Percentiles rank a stretch among this genome's conserved stretches.
Evolutionary conservation across 2,113 vertebrate genomes (phyloP).

Genomic region (Rhegmatorhina hoffmannsi): DNA sequence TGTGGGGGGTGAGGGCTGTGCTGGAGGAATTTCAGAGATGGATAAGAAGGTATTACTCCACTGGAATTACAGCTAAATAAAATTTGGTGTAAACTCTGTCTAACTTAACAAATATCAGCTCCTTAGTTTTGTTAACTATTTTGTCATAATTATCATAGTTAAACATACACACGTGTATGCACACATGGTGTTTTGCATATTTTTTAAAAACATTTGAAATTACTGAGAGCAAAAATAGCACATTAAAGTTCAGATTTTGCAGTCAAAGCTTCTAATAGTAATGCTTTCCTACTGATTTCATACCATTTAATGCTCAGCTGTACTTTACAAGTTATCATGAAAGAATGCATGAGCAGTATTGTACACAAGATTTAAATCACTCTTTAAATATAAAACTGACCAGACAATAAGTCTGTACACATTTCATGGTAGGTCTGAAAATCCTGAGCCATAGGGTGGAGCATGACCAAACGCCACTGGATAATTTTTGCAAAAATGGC

Average conservation of each 20-base stretch:
- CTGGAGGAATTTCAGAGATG: constrained; percentile 47
- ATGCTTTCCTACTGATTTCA: neutral
- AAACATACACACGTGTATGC: neutral
- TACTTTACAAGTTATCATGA: neutral
- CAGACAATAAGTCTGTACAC: neutral
- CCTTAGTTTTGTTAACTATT: neutral
- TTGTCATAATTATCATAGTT: neutral
- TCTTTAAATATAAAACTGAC: neutral
- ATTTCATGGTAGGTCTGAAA: neutral
- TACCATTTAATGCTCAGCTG: neutral
- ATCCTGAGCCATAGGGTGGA: neutral
- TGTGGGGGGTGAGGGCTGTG: neutral
- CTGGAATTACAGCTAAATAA: constrained; percentile 12
- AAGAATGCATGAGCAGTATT: neutral
- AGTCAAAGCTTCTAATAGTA: neutral
- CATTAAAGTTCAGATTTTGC: neutral
- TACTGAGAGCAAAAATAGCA: neutral
- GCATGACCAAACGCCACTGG: neutral
- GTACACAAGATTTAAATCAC: neutral
- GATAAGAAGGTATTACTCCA: neutral
- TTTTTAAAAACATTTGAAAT: neutral
- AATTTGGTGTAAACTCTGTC: neutral
- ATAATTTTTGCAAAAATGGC: neutral
- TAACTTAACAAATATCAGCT: constrained; percentile 19
- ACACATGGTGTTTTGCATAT: neutral